phyloP scores from a whole-genome alignment of 2,797 vertebrate genomes.

The Percopsis omiscomaycus region DNA sequence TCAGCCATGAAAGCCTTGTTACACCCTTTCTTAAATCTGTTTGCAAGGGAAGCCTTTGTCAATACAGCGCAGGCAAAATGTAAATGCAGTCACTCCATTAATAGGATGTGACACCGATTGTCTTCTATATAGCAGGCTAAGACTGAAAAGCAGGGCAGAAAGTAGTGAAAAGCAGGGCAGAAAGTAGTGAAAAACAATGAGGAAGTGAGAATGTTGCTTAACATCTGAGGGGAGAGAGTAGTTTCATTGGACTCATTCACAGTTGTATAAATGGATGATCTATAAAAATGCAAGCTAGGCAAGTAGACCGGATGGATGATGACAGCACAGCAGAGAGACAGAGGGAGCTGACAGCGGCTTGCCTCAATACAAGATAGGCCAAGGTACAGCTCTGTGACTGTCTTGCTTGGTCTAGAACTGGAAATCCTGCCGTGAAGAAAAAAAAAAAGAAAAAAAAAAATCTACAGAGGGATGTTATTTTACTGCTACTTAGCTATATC shows the following conservation, averaged over 20 bases:
- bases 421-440: neutral
- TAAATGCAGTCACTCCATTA: constrained; percentile 18
- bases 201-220: constrained; percentile 13
- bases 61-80: constrained; percentile 19
- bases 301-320: constrained; percentile 50
- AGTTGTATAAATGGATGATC: constrained; percentile 70
- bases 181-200: constrained; percentile 4
- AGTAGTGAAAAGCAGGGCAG: constrained; percentile 1
- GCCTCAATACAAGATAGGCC: constrained; percentile 16
- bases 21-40: constrained; percentile 30
- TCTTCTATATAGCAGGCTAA: neutral
- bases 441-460: too few species aligned
- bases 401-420: neutral
- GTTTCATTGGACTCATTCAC: constrained; percentile 28
- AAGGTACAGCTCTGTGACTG: constrained; percentile 5
- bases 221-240: constrained; percentile 34
- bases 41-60: constrained; percentile 23
- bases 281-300: constrained; percentile 72
- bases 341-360: constrained; percentile 1
- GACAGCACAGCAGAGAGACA: constrained; percentile 9
- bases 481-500: neutral
- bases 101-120: constrained; percentile 22
- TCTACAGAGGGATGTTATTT: neutral
- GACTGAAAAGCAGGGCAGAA: constrained; percentile 9
- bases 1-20: neutral